phyloP scores from a whole-genome alignment of 2,113 vertebrate genomes.

The Phyllostomus hastatus region DNA sequence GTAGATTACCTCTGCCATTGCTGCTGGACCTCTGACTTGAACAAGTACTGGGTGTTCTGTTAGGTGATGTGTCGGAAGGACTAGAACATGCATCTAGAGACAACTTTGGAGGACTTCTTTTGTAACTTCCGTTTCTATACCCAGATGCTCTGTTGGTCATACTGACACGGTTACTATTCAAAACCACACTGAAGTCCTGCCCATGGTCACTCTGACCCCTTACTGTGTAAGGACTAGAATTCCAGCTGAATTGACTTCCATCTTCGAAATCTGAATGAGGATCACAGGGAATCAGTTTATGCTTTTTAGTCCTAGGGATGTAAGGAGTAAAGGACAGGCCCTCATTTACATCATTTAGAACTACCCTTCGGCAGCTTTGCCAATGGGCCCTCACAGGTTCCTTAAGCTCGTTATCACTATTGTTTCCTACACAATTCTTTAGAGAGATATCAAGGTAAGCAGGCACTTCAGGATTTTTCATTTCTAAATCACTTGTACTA shows the following conservation, averaged over 20 bases:
- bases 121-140: slow-evolving; percentile 65
- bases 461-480: slow-evolving; percentile 82
- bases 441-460: slow-evolving; percentile 71
- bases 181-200: slow-evolving; percentile 62
- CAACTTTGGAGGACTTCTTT: slow-evolving; percentile 66
- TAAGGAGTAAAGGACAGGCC: slow-evolving; percentile 80
- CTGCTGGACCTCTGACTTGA: slow-evolving; percentile 39
- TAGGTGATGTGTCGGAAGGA: slow-evolving; percentile 67
- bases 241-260: slow-evolving; percentile 61
- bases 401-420: slow-evolving; percentile 73
- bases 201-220: slow-evolving; percentile 64
- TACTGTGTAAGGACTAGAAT: slow-evolving; percentile 46
- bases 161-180: slow-evolving; percentile 63
- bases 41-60: slow-evolving; percentile 51
- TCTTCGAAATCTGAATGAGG: slow-evolving; percentile 66
- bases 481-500: slow-evolving; percentile 71
- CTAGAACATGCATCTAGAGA: slow-evolving; percentile 69
- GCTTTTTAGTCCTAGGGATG: slow-evolving; percentile 77
- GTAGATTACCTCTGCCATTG: slow-evolving; percentile 49
- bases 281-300: slow-evolving; percentile 62
- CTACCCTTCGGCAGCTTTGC: slow-evolving; percentile 73
- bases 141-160: slow-evolving; percentile 65
- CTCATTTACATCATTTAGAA: slow-evolving; percentile 80
- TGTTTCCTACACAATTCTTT: slow-evolving; percentile 62
- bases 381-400: slow-evolving; percentile 76